A percentile compares a stretch with the other conserved stretches of the same genome.
These are phyloP conservation scores for Caenorhabditis latens DNA, from an alignment of 1,140 invertebrate genomes.

Conservation along the genomic window DNA sequence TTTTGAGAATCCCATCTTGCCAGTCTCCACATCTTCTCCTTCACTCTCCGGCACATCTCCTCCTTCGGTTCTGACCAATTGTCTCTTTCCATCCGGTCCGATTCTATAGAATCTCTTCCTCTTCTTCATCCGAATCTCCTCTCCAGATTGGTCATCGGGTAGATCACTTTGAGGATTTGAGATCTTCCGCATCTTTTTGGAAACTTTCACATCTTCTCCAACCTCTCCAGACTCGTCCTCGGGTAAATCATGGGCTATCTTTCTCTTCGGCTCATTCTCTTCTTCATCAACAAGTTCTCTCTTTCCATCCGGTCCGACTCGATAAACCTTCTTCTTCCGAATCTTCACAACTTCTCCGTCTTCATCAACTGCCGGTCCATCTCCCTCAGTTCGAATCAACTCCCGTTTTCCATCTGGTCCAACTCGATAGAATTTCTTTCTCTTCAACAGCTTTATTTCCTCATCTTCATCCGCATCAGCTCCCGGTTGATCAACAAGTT, in stretches of 20 bases:
- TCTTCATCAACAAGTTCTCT: not conserved
- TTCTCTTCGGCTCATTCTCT: not conserved
- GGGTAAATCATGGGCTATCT: not conserved
- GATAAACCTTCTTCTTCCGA: not conserved
- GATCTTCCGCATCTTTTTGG: not conserved
- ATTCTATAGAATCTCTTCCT: conserved; percentile 21
- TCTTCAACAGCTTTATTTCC: not conserved
- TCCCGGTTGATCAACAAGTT: not conserved
- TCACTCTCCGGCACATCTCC: not conserved
- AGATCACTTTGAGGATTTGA: not conserved
- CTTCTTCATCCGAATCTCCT: not conserved
- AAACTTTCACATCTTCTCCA: too few species aligned
- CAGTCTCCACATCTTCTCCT: not conserved
- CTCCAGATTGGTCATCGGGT: not conserved
- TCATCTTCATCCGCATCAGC: not conserved
- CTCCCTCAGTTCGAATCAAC: not conserved
- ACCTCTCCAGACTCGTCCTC: not conserved
- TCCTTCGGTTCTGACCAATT: not conserved
- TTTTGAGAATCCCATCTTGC: not conserved
- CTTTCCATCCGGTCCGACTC: not conserved
- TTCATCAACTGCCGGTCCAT: not conserved
- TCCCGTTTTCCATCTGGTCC: not conserved
- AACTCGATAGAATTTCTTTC: not conserved
- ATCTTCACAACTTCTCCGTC: not conserved
- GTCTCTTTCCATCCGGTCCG: conserved; percentile 1